These are phyloP conservation scores for Eriosoma lanigerum DNA, from an alignment of 1,140 invertebrate species.

Conservation along the genomic window DNA sequence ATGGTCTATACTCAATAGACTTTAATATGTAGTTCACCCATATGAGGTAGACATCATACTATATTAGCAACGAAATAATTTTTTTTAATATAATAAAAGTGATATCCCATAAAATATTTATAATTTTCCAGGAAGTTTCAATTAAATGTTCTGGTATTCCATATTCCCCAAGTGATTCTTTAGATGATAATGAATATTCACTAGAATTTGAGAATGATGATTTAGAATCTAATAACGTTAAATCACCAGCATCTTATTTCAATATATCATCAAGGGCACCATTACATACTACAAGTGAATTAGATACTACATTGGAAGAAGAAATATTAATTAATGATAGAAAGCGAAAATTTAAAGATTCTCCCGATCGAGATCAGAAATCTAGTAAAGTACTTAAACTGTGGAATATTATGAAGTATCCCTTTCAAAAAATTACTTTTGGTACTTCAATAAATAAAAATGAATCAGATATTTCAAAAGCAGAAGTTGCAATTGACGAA, in stretches of 20 bases:
- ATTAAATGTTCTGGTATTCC: neutral
- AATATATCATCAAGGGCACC: constrained; percentile 42
- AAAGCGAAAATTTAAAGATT: constrained; percentile 29
- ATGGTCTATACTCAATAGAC: too few species aligned
- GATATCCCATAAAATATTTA: neutral
- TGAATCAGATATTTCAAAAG: constrained; percentile 18
- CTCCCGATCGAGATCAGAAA: neutral
- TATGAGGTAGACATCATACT: too few species aligned
- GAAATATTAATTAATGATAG: neutral
- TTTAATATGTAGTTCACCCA: too few species aligned
- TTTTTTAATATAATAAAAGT: too few species aligned
- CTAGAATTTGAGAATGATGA: constrained; percentile 28
- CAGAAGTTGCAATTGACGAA: neutral
- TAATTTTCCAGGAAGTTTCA: constrained; percentile 6
- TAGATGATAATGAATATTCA: constrained; percentile 23
- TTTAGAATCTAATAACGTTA: constrained; percentile 28
- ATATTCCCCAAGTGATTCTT: constrained; percentile 38
- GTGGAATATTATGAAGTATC: constrained; percentile 41
- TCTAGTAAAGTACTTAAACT: constrained; percentile 20
- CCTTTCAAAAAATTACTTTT: constrained; percentile 28
- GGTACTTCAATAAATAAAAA: neutral
- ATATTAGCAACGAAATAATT: too few species aligned
- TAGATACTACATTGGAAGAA: neutral
- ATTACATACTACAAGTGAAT: constrained; percentile 19
- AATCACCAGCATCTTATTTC: constrained; percentile 16